These are phyloP conservation scores for Marmota flaviventris DNA, from an alignment of 2,113 vertebrate genomes.

Conservation along the genomic window DNA sequence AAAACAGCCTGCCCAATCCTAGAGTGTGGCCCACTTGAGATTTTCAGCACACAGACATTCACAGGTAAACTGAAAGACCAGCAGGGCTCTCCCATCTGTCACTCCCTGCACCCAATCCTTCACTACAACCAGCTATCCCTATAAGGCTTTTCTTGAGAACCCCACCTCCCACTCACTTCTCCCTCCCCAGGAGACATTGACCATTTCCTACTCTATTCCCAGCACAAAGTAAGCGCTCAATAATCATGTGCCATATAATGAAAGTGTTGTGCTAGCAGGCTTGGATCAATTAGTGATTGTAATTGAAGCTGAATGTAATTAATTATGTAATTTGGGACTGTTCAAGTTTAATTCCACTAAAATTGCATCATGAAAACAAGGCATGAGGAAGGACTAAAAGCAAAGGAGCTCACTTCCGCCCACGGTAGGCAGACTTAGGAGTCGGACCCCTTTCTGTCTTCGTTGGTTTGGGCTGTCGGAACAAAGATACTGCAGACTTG, in stretches of 20 bases:
- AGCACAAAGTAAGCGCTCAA: constrained; percentile 60
- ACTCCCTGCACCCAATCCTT: not conserved
- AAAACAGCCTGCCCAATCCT: not conserved
- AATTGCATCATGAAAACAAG: constrained; percentile 64
- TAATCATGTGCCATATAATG: constrained; percentile 71
- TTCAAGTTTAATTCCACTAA: constrained; percentile 81
- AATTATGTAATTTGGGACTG: constrained; percentile 78
- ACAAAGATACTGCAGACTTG: not conserved
- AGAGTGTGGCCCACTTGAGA: not conserved
- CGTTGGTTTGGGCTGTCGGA: not conserved
- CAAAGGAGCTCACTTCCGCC: not conserved
- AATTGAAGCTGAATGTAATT: constrained; percentile 81
- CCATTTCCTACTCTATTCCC: constrained; percentile 70
- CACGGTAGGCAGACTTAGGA: not conserved
- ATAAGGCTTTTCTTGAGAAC: not conserved
- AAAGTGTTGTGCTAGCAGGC: constrained; percentile 76
- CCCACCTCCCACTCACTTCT: not conserved
- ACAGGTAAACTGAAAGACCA: not conserved
- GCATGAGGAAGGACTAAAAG: constrained; percentile 38
- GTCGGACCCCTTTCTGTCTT: not conserved
- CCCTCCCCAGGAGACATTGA: constrained; percentile 50
- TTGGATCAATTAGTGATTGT: constrained; percentile 79
- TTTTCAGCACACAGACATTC: not conserved
- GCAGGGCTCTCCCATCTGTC: not conserved
- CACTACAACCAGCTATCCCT: not conserved